Evolutionary conservation across 1,140 invertebrate species (phyloP).

Genomic region (Bombus affinis): DNA sequence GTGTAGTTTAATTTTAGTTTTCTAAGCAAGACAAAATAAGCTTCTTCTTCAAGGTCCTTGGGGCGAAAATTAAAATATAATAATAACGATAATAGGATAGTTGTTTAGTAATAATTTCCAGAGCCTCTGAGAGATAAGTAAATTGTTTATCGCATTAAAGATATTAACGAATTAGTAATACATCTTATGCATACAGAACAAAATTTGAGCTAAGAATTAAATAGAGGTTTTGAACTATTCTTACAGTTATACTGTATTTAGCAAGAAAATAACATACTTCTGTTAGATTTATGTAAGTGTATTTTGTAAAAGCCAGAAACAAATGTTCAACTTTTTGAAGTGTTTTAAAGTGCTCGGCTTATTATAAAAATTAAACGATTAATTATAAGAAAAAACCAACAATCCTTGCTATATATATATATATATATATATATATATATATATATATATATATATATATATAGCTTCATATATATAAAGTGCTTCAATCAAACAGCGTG

Average conservation of each 20-base stretch:
- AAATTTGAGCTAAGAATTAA: neutral
- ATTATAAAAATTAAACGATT: neutral
- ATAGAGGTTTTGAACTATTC: neutral
- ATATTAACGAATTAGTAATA: too few species aligned
- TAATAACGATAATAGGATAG: too few species aligned
- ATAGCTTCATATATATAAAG: too few species aligned
- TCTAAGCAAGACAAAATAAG: too few species aligned
- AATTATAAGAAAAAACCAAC: neutral
- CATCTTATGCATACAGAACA: neutral
- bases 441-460: too few species aligned
- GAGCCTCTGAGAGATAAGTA: too few species aligned
- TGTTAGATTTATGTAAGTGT: neutral
- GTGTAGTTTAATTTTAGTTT: too few species aligned
- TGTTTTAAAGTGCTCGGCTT: neutral
- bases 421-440: neutral
- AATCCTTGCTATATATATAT: neutral
- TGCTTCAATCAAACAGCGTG: conserved; percentile 16
- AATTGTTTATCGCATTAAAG: too few species aligned
- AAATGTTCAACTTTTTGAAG: neutral
- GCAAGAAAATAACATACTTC: neutral
- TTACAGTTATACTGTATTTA: neutral
- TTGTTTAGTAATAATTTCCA: too few species aligned
- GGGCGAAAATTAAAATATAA: too few species aligned
- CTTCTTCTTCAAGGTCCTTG: too few species aligned
- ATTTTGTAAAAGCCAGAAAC: neutral